Evolutionary conservation across 2,797 vertebrate genomes (phyloP).

Genomic region (Passerculus sandwichensis): DNA sequence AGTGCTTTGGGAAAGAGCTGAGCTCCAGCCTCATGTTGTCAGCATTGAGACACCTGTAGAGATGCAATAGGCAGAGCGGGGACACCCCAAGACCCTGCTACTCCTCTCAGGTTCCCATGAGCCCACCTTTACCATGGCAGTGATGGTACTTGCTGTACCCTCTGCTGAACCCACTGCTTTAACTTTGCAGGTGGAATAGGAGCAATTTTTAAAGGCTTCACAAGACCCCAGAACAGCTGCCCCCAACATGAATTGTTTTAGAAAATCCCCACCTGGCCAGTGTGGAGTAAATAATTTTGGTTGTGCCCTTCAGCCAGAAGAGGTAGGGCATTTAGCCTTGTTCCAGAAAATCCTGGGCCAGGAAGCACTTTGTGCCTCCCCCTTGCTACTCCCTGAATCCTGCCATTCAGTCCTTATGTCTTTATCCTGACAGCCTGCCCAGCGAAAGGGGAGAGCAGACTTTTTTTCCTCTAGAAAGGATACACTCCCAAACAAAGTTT

Average conservation of each 20-base stretch:
- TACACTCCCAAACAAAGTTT: not conserved
- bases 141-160: not conserved
- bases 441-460: not conserved
- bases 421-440: not conserved
- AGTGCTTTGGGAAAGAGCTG: not conserved
- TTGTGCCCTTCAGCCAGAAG: not conserved
- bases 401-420: not conserved
- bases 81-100: fast-evolving
- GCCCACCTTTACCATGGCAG: fast-evolving
- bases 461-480: not conserved
- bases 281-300: not conserved
- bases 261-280: not conserved
- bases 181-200: not conserved
- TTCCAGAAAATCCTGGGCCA: not conserved
- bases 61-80: not conserved
- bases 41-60: not conserved
- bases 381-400: not conserved
- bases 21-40: fast-evolving
- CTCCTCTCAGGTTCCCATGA: not conserved
- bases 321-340: not conserved
- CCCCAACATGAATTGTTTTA: not conserved
- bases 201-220: not conserved
- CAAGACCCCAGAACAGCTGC: not conserved
- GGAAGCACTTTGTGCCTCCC: not conserved
- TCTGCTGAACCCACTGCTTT: not conserved